phyloP scores from a whole-genome alignment of 2,888 invertebrate species.

The Lucinisca nassula region DNA sequence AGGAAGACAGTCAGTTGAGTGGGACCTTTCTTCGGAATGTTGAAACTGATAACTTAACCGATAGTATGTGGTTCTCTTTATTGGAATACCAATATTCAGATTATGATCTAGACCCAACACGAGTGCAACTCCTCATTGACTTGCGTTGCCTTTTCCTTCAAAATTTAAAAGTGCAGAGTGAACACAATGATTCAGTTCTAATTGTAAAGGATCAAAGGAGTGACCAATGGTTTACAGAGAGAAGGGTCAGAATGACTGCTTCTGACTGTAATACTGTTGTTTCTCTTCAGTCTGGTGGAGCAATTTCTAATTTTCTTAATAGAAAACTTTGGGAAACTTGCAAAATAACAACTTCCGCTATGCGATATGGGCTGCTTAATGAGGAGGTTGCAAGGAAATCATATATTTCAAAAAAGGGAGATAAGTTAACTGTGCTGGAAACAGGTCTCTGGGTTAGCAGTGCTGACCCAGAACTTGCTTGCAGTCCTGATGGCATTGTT shows the following conservation, averaged over 20 bases:
- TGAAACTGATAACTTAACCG: background rate
- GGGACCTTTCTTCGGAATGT: background rate
- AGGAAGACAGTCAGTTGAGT: background rate
- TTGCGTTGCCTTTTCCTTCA: background rate
- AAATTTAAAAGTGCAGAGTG: background rate
- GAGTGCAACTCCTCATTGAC: no score
- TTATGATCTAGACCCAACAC: background rate
- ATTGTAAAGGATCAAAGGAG: background rate
- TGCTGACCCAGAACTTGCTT: no score
- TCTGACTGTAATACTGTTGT: background rate
- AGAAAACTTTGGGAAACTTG: background rate
- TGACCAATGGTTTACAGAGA: background rate
- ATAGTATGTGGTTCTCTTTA: slow-evolving; percentile 20
- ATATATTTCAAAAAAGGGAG: background rate
- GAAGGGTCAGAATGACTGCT: slow-evolving; percentile 11
- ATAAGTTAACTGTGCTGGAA: background rate
- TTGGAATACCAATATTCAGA: background rate
- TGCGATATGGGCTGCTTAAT: background rate
- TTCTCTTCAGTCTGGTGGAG: background rate
- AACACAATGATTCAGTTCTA: background rate
- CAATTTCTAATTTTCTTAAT: background rate
- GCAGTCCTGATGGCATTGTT: no score
- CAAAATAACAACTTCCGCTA: background rate
- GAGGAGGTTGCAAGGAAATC: background rate
- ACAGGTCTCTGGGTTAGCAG: no score